Base-by-base conservation (phyloP, 2,888 invertebrate genomes). In the Cerastis rubricosa region DNA sequence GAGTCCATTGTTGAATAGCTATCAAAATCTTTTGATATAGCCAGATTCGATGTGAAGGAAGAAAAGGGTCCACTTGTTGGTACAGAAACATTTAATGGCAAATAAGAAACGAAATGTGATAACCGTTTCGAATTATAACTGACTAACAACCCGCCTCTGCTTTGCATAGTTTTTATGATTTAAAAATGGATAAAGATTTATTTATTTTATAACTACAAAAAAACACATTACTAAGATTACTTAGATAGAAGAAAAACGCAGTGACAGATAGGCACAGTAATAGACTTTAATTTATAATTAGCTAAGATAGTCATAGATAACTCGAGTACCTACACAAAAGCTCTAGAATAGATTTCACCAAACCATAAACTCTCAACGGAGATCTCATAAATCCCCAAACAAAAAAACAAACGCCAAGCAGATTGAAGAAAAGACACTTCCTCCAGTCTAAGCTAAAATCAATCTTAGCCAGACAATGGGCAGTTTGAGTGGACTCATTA, bases 401-500 rank as follows among this genome's bases (percentile, higher is more conserved):
- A 66, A 49, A 78, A 64, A 73, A 70, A 49, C 0, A 6, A 7
- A 25, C 14, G 8, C 29, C 25, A 59, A 66, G 25, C 17, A 61
- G 67, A 76, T 73, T 81, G 64, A 83, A 57, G 76, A 51, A 81
- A 74, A 71, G 71, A 63, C 73, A 80, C 77, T 79, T 78, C 69
- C 73, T 45, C 61, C 29, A 59, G 65, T 68, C 65, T 66, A 63
- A 78, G 22, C 71, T 74, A 74, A 80, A 79, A 89, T 90, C 90
- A 82, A 90, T 91, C 91, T 87, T 82, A 70, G 40, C 68, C 63
- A 74, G 80, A 91, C 91, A 91, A 91, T 90, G 89, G 87, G 71
- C 83, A 84, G 66, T 81, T 76, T 85, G 83, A 89, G 88, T 88
- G 89, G 86, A 92, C 92, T 94, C 94, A 93, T 94, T 93, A 93